Percentiles rank a stretch among this genome's conserved stretches.
These are phyloP conservation scores for Atrichornis clamosus DNA, from an alignment of 2,113 vertebrate species.

Conservation along the genomic window DNA sequence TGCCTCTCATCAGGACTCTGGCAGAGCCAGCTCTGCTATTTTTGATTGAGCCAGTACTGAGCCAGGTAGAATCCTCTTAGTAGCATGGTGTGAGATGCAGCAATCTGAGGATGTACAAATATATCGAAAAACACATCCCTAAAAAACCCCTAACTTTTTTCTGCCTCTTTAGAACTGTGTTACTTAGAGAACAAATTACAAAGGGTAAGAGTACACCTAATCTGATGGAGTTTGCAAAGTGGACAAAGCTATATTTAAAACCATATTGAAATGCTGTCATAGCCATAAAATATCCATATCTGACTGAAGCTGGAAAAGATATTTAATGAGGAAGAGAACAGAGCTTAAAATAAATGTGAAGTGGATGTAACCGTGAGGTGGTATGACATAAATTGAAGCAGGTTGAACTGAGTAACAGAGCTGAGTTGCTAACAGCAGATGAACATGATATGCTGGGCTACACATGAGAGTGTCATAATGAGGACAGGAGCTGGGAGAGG, in stretches of 20 bases:
- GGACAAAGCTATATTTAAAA: neutral
- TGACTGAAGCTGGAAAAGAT: neutral
- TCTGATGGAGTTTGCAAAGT: neutral
- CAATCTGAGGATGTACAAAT: neutral
- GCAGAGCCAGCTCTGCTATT: neutral
- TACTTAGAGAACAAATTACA: neutral
- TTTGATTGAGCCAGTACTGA: neutral
- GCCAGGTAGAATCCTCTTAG: neutral
- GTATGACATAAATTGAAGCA: neutral
- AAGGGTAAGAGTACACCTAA: neutral
- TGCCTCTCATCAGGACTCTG: neutral
- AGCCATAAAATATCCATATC: neutral
- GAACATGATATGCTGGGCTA: neutral
- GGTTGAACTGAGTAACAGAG: neutral
- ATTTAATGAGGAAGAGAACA: neutral
- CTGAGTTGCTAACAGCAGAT: neutral
- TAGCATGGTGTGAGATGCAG: neutral
- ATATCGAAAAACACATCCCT: neutral
- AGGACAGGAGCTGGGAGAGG: neutral
- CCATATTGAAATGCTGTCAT: neutral
- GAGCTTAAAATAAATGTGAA: neutral
- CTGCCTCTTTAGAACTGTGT: neutral
- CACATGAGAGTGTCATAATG: neutral
- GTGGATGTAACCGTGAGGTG: neutral
- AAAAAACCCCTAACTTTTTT: accelerated